phyloP scores from a whole-genome alignment of 2,888 invertebrate species.

The Vesta saturnalis region DNA sequence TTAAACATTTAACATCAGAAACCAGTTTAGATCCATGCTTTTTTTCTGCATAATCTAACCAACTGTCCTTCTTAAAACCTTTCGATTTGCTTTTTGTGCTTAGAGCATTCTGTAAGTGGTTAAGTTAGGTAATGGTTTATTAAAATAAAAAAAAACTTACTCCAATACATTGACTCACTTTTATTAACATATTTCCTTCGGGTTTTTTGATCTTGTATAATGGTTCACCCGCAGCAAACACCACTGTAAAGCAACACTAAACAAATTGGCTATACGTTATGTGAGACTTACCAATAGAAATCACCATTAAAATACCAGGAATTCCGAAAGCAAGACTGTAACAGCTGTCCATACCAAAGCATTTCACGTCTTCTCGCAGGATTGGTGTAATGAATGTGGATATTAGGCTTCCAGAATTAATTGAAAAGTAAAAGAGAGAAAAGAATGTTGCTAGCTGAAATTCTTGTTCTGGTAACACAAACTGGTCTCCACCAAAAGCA shows the following conservation, averaged over 20 bases:
- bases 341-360: slow-evolving; percentile 80
- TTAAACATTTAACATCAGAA: slow-evolving; percentile 79
- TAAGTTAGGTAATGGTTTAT: not conserved
- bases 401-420: slow-evolving; percentile 90
- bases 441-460: slow-evolving; percentile 85
- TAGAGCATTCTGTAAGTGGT: slow-evolving; percentile 54
- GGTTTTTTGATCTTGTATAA: slow-evolving; percentile 82
- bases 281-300: slow-evolving; percentile 75
- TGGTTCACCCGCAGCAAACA: slow-evolving; percentile 83
- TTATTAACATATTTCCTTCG: slow-evolving; percentile 83
- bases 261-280: not conserved
- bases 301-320: slow-evolving; percentile 86
- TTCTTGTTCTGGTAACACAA: slow-evolving; percentile 82
- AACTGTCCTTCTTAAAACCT: slow-evolving; percentile 74
- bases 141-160: slow-evolving; percentile 68
- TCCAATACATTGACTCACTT: slow-evolving; percentile 78
- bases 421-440: slow-evolving; percentile 93
- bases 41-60: slow-evolving; percentile 91
- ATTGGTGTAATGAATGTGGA: slow-evolving; percentile 91
- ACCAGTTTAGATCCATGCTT: slow-evolving; percentile 78
- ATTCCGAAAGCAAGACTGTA: slow-evolving; percentile 90
- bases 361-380: slow-evolving; percentile 80
- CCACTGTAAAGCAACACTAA: slow-evolving; percentile 67
- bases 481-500: slow-evolving; percentile 96
- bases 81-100: slow-evolving; percentile 64